These are phyloP conservation scores for Amyelois transitella DNA, from an alignment of 1,140 invertebrate genomes.

Conservation along the genomic window DNA sequence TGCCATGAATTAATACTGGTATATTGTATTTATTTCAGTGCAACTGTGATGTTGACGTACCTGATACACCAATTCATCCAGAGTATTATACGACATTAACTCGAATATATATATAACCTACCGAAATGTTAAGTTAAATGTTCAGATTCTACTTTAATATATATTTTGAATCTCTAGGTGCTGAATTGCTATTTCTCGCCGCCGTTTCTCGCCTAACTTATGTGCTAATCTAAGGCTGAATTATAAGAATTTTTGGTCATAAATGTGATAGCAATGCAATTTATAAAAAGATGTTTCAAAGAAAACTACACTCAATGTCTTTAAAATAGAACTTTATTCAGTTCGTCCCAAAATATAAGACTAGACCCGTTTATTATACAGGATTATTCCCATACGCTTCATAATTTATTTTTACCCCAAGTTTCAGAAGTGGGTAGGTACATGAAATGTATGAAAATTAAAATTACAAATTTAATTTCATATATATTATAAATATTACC, in stretches of 20 bases:
- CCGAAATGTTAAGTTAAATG: neutral
- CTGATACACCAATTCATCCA: slow-evolving; percentile 54
- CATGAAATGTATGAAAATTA: too few relatives aligned
- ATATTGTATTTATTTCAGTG: slow-evolving; percentile 52
- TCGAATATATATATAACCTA: too few relatives aligned
- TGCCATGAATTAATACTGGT: slow-evolving; percentile 31
- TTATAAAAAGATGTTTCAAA: neutral
- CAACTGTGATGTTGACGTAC: slow-evolving; percentile 58
- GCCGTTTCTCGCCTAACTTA: neutral
- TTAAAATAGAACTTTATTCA: neutral
- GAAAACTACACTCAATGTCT: neutral
- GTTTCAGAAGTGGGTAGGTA: too few relatives aligned
- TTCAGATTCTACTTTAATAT: neutral
- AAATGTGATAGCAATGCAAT: too few relatives aligned
- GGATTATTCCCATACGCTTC: too few relatives aligned
- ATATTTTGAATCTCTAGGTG: neutral
- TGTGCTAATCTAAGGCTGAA: neutral
- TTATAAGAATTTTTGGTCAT: too few relatives aligned
- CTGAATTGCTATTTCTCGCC: neutral
- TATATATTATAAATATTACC: neutral
- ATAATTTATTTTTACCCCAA: too few relatives aligned
- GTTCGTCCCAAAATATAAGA: neutral
- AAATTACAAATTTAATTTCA: neutral
- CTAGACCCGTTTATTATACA: neutral
- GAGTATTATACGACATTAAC: slow-evolving; percentile 23